Base-by-base conservation (phyloP, 2,888 invertebrate species). In the Spisula subtruncata region DNA sequence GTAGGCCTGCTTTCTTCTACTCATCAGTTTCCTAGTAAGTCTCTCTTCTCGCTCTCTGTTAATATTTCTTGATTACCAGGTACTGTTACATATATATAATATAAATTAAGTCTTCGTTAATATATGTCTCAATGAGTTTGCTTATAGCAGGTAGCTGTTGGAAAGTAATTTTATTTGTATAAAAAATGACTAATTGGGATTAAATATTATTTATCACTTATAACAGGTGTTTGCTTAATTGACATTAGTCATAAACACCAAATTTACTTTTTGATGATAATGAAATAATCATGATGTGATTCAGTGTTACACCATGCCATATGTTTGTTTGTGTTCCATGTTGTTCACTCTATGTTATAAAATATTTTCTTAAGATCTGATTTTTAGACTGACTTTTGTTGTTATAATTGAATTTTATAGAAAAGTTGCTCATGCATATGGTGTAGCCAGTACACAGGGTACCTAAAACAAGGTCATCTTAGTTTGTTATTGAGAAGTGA, bases 351-450 rank as follows among this genome's bases (percentile, higher is more conserved):
- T 12, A n/a, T 66, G 60, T 66, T 66, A 25, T 66, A n/a, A 66
- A n/a, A 66, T 66, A 25, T 66, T 4, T 25, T 66, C 25, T 66
- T 0, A 66, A 66, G 60, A 66, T 66, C 60, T 66, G 60, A 66
- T 66, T 66, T 66, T 25, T 25, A 66, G 60, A 12, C 60, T 66
- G 10, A 25, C 60, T 66, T 66, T 51, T 51, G 51, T 51, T 51
- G 51, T 51, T 51, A 51, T 51, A 51, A 10, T 66, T 66, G 60
- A 66, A 66, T 66, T 66, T 66, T 66, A 6, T 66, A 66, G 25
- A 66, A n/a, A n/a, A 66, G 25, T 66, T 66, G 60, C 60, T 66
- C 60, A 66, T 66, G 25, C 25, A 25, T 66, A 25, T 66, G 60
- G 25, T n/a, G 60, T 5, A 66, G 60, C 25, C 12, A 51, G 25